Evolutionary conservation across 2,113 vertebrate species (phyloP), one percentile per base, ranked within the genome.

Genomic region (Pollimyrus isidori): DNA sequence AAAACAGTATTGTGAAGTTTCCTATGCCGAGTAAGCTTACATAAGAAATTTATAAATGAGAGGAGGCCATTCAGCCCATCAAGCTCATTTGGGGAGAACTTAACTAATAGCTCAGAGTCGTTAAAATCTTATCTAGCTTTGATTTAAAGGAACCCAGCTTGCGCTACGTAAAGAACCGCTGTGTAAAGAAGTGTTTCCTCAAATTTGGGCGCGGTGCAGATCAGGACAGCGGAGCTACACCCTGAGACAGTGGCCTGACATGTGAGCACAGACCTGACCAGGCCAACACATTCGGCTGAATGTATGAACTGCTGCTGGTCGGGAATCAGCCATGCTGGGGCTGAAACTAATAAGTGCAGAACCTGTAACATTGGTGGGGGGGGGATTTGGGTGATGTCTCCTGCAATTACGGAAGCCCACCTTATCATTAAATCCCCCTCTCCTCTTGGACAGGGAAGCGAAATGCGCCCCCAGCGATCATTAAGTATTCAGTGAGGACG

Each of bases 401-500:
- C 30, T 7, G 3, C 69, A 73, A 73, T 76, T 76, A 39, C 5
- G 5, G 69, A 30, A 13, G 26, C 69, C 35, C 17, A 80, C 30
- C 35, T 17, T 2, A 80, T 80, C 17, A 26, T 80, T 15, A 42
- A 7, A 42, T 39, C 30, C 73, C 26, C 30, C 15, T 19, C 73
- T 17, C 35, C 35, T 42, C 73, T 17, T 13, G 13, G 82, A 89
- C 50, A 50, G 88, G 35, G 84, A 80, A 56, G 80, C 42, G 30
- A 49, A 48, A 35, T 83, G 48, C 21, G 73, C 88, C 30, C 39
- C 73, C 49, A 73, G 88, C 76, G 50, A 39, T 83, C 50, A 89
- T 89, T 56, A 83, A 48, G 49, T n/a, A 83, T 84, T 89, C 73
- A 50, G 48, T 56, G n/a, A 80, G 50, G 80, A 83, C 17, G 73